Percentiles rank a stretch among this genome's conserved stretches.
phyloP scores from a whole-genome alignment of 1,140 invertebrate species.

The Yoshiicerus persimilis region DNA sequence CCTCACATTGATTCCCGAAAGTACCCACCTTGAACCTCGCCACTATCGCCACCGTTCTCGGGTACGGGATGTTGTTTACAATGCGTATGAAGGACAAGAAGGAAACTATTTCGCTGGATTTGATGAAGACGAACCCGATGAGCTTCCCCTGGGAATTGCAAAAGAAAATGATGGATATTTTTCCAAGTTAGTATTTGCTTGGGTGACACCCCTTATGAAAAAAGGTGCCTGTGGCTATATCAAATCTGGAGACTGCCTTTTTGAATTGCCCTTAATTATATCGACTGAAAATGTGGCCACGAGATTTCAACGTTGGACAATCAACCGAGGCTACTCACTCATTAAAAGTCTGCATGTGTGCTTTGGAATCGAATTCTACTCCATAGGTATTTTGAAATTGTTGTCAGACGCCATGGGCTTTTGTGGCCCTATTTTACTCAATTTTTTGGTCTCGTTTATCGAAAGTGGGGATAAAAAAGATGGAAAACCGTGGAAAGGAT shows the following conservation, averaged over 20 bases:
- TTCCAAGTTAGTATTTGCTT: constrained; percentile 79
- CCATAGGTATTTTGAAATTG: constrained; percentile 83
- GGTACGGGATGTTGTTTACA: constrained; percentile 49
- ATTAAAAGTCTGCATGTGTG: constrained; percentile 73
- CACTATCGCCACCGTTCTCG: constrained; percentile 50
- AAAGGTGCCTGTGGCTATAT: constrained; percentile 77
- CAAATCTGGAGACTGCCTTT: constrained; percentile 76
- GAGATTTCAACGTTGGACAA: constrained; percentile 50
- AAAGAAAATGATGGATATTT: constrained; percentile 71
- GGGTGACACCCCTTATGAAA: constrained; percentile 81
- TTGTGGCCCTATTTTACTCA: constrained; percentile 84
- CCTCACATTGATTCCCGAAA: constrained; percentile 54
- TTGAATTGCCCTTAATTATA: constrained; percentile 75
- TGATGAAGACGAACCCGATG: constrained; percentile 63
- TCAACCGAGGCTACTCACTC: constrained; percentile 62
- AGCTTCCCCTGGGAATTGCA: constrained; percentile 71
- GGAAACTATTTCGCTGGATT: constrained; percentile 50
- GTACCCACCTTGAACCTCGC: constrained; percentile 52
- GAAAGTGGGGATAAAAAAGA: constrained; percentile 62
- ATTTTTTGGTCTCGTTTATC: constrained; percentile 76
- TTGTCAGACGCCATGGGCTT: constrained; percentile 80
- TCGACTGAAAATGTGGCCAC: constrained; percentile 63
- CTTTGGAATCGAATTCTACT: constrained; percentile 86
- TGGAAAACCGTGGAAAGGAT: constrained; percentile 60
- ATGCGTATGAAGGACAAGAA: constrained; percentile 46